Percentiles rank a stretch among this genome's conserved stretches.
These are phyloP conservation scores for Xiphorhynchus erythropygius DNA, from an alignment of 2,797 vertebrate species.

Conservation along the genomic window DNA sequence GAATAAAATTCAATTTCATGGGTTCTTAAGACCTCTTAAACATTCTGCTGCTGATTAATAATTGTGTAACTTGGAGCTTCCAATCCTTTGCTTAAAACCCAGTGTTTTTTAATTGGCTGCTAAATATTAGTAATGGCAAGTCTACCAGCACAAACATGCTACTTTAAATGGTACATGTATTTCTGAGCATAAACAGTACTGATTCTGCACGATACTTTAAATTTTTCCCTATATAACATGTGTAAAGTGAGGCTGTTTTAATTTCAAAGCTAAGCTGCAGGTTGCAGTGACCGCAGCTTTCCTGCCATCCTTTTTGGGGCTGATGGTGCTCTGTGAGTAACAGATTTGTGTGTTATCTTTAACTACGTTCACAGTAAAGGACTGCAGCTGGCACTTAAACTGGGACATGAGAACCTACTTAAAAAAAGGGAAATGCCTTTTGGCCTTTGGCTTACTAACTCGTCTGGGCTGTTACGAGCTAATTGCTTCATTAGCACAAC, in stretches of 20 bases:
- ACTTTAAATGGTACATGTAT: background rate
- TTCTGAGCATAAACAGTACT: background rate
- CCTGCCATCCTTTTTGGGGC: background rate
- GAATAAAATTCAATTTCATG: background rate
- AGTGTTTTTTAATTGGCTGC: background rate
- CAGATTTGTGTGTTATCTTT: background rate
- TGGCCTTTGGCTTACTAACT: background rate
- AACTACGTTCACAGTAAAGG: background rate
- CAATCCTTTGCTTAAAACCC: background rate
- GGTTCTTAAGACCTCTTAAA: background rate
- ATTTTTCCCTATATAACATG: background rate
- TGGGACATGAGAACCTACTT: background rate
- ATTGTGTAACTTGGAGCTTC: background rate
- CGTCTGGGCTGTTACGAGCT: background rate
- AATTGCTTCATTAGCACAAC: constrained; percentile 51
- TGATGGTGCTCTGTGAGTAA: background rate
- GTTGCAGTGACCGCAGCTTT: background rate
- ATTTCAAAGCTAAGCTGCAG: background rate
- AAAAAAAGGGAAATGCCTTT: constrained; percentile 27
- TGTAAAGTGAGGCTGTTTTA: background rate
- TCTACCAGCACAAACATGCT: background rate
- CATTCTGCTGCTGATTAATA: background rate
- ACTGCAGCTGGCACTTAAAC: background rate
- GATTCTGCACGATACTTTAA: background rate
- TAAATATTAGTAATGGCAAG: background rate